phyloP scores from a whole-genome alignment of 35 echinoderm and acorn worm genomes.

The Strongylocentrotus purpuratus region DNA sequence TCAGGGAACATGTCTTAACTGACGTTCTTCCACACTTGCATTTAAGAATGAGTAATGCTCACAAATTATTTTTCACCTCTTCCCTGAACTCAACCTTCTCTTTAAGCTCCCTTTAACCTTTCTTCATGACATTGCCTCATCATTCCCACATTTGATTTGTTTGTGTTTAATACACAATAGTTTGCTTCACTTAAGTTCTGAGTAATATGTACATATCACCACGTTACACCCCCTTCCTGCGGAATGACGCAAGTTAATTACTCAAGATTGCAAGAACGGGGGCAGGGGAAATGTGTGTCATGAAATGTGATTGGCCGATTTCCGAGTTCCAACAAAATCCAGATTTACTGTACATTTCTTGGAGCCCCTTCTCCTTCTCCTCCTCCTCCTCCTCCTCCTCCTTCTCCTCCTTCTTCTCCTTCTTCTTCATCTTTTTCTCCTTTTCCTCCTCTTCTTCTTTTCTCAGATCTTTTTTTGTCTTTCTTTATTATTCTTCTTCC shows the following conservation, averaged over 20 bases:
- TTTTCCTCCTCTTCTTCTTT: neutral
- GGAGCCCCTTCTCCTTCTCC: too few relatives aligned
- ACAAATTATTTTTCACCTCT: too few relatives aligned
- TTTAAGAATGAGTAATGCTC: too few relatives aligned
- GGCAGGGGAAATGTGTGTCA: conserved; percentile 7
- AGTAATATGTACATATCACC: neutral
- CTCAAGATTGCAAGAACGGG: neutral
- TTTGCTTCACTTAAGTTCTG: neutral
- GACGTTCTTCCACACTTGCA: too few relatives aligned
- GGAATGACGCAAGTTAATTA: neutral
- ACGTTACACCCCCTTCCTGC: neutral
- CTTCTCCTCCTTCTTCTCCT: neutral
- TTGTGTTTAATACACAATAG: neutral
- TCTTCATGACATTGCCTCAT: neutral
- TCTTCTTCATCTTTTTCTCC: too few relatives aligned
- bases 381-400: neutral
- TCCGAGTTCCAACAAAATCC: neutral
- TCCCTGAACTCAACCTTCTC: too few relatives aligned
- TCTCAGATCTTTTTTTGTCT: neutral
- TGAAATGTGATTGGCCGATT: neutral
- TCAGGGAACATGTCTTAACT: too few relatives aligned
- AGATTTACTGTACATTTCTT: too few relatives aligned
- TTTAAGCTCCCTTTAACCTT: too few relatives aligned
- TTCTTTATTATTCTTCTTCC: neutral
- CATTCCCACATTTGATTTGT: neutral